These are phyloP conservation scores for Hoplias malabaricus DNA, from an alignment of 2,113 vertebrate species.

Conservation along the genomic window DNA sequence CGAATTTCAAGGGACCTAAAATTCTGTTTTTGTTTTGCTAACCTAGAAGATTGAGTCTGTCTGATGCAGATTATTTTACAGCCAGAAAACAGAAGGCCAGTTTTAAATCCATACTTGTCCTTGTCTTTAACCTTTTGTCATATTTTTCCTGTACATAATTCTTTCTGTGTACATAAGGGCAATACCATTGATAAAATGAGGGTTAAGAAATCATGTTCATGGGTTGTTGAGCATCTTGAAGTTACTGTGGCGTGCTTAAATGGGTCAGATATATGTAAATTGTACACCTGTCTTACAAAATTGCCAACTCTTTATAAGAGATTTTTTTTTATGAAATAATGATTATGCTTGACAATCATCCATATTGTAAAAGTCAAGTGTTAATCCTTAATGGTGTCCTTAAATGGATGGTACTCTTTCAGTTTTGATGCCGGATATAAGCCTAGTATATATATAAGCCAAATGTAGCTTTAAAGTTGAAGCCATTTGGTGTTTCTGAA, in stretches of 20 bases:
- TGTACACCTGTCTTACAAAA: slow-evolving; percentile 43
- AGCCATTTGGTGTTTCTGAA: slow-evolving; percentile 43
- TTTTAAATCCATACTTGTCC: slow-evolving; percentile 63
- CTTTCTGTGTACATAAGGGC: slow-evolving; percentile 69
- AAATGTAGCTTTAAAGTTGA: slow-evolving; percentile 52
- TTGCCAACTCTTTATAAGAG: slow-evolving; percentile 48
- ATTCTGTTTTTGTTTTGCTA: slow-evolving; percentile 68
- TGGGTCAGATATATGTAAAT: slow-evolving; percentile 48
- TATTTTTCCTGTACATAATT: slow-evolving; percentile 70
- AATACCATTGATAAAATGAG: slow-evolving; percentile 52
- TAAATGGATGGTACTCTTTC: slow-evolving; percentile 31
- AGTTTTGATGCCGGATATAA: slow-evolving; percentile 37
- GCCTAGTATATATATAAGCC: slow-evolving; percentile 45
- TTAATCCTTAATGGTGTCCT: slow-evolving; percentile 38
- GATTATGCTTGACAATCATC: slow-evolving; percentile 51
- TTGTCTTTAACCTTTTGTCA: slow-evolving; percentile 55
- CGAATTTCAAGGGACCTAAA: slow-evolving; percentile 53
- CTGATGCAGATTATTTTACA: slow-evolving; percentile 30
- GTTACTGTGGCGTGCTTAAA: slow-evolving; percentile 48
- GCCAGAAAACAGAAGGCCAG: slow-evolving; percentile 54
- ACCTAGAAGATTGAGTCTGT: slow-evolving; percentile 34
- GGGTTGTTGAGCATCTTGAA: slow-evolving; percentile 64
- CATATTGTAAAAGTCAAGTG: slow-evolving; percentile 51
- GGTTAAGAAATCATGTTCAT: slow-evolving; percentile 57
- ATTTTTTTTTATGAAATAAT: slow-evolving; percentile 42